These are phyloP conservation scores for Beris morrisii DNA, from an alignment of 2,888 invertebrate genomes.

Conservation along the genomic window DNA sequence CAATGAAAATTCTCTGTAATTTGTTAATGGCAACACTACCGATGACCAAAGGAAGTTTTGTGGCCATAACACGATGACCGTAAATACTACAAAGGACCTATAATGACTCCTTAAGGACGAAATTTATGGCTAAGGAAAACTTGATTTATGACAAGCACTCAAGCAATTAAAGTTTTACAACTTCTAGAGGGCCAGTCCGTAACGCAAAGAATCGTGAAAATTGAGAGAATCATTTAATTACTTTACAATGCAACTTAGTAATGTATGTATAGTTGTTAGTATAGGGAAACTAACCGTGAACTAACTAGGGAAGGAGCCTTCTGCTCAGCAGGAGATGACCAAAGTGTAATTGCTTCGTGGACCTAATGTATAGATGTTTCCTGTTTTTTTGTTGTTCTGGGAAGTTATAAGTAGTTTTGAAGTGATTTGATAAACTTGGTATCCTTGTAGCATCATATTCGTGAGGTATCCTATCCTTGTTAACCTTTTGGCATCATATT, in stretches of 20 bases:
- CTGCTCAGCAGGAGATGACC: background rate
- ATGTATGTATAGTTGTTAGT: slow-evolving; percentile 16
- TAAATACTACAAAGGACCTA: slow-evolving; percentile 27
- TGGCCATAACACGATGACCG: slow-evolving; percentile 26
- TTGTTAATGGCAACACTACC: slow-evolving; percentile 33
- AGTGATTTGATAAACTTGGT: too few relatives aligned
- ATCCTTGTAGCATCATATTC: too few relatives aligned
- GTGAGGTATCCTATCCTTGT: too few relatives aligned
- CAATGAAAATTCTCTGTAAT: slow-evolving; percentile 27
- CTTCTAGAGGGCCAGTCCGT: background rate
- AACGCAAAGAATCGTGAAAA: slow-evolving; percentile 4
- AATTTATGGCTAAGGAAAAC: slow-evolving; percentile 28
- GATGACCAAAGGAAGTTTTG: slow-evolving; percentile 30
- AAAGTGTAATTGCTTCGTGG: slow-evolving; percentile 21
- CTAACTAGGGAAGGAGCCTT: background rate
- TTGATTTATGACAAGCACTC: slow-evolving; percentile 33
- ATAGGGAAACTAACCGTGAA: background rate
- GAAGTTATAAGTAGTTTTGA: too few relatives aligned
- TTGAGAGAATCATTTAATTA: slow-evolving; percentile 26
- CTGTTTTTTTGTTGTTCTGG: too few relatives aligned
- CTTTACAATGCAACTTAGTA: slow-evolving; percentile 26
- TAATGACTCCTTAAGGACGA: slow-evolving; percentile 29
- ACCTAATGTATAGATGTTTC: background rate
- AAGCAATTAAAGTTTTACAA: slow-evolving; percentile 33
- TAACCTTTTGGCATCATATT: too few relatives aligned